Evolutionary conservation across 2,113 vertebrate species (phyloP).

Genomic region (Oreotrochilus melanogaster): DNA sequence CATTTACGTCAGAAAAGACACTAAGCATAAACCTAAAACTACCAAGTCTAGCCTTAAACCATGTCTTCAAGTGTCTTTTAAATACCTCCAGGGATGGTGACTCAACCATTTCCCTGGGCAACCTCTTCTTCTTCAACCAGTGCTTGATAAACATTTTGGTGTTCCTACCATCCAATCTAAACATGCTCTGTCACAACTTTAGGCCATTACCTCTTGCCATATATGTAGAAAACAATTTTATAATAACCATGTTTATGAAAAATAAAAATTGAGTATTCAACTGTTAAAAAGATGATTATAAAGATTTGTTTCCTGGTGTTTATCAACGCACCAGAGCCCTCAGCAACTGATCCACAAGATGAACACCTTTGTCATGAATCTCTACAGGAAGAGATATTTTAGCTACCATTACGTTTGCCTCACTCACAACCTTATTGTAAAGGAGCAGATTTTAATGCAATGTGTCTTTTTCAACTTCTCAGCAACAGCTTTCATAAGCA

Average conservation of each 20-base stretch:
- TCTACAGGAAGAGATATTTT: not conserved
- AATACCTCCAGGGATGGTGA: not conserved
- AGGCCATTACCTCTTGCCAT: not conserved
- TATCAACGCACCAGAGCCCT: not conserved
- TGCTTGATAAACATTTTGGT: not conserved
- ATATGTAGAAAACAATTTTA: not conserved
- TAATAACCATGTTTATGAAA: not conserved
- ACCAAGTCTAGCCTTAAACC: not conserved
- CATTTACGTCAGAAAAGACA: not conserved
- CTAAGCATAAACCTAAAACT: not conserved
- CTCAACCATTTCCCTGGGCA: not conserved
- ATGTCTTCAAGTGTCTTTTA: not conserved
- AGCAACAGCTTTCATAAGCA: not conserved
- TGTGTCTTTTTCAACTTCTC: not conserved
- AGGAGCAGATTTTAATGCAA: not conserved
- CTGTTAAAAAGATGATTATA: not conserved
- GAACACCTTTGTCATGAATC: fast-evolving
- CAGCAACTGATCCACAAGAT: not conserved
- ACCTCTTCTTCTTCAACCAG: not conserved
- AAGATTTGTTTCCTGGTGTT: not conserved
- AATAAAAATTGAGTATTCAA: not conserved
- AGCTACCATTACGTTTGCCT: not conserved
- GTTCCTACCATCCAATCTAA: not conserved
- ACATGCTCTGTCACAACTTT: not conserved
- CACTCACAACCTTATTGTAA: not conserved